phyloP scores from a whole-genome alignment of 2,888 invertebrate genomes.

The Craniophora ligustri region DNA sequence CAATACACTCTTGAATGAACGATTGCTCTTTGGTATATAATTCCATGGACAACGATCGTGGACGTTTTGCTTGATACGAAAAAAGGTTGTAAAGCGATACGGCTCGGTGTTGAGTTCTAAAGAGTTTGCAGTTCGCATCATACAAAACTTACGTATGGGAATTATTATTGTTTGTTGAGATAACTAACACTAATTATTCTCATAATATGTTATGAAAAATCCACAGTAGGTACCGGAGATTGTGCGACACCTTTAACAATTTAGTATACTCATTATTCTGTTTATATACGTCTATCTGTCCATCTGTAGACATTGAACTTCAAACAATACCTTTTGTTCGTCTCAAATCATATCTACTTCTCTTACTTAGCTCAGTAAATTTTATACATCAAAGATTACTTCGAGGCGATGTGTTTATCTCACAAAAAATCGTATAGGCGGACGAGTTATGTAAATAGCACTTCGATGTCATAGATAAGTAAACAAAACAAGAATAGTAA shows the following conservation, averaged over 20 bases:
- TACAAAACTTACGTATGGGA: slow-evolving; percentile 68
- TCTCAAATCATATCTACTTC: slow-evolving; percentile 40
- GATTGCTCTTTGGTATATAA: slow-evolving; percentile 86
- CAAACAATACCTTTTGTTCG: slow-evolving; percentile 34
- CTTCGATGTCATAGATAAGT: slow-evolving; percentile 61
- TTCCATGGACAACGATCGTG: slow-evolving; percentile 79
- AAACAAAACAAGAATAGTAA: slow-evolving; percentile 73
- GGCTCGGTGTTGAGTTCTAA: slow-evolving; percentile 68
- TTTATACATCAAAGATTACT: slow-evolving; percentile 45
- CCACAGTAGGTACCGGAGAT: not conserved
- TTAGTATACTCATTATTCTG: not conserved
- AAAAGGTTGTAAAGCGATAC: slow-evolving; percentile 84
- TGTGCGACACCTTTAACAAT: slow-evolving; percentile 2
- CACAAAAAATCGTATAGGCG: slow-evolving; percentile 50
- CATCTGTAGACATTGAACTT: slow-evolving; percentile 14
- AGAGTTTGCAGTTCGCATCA: slow-evolving; percentile 65
- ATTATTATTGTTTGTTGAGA: slow-evolving; percentile 60
- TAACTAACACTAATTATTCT: slow-evolving; percentile 21
- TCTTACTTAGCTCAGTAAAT: slow-evolving; percentile 27
- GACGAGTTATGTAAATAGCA: slow-evolving; percentile 67
- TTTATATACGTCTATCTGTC: too few relatives aligned
- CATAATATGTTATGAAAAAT: not conserved
- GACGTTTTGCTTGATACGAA: slow-evolving; percentile 72
- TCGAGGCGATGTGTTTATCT: slow-evolving; percentile 43
- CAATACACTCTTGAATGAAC: slow-evolving; percentile 86